These are phyloP conservation scores for Drosophila navojoa DNA, from an alignment of 1,140 invertebrate species.

Conservation along the genomic window DNA sequence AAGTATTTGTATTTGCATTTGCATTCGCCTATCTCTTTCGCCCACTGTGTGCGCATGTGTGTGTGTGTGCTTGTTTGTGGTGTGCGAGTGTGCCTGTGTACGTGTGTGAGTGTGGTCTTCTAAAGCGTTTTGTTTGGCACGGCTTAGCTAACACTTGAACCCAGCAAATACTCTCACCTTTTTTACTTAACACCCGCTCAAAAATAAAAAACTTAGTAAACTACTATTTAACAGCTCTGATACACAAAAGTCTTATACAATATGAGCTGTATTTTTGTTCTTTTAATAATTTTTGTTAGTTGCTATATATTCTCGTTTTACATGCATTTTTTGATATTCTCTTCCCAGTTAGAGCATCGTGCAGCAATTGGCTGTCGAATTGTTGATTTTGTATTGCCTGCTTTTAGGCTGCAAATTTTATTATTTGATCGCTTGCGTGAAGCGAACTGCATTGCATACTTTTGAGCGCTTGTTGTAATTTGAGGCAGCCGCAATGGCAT, in stretches of 20 bases:
- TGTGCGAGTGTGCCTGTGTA: background rate
- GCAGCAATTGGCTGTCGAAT: background rate
- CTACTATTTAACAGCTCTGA: background rate
- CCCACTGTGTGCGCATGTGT: constrained; percentile 1
- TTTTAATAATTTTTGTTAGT: too few species aligned
- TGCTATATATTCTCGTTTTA: too few species aligned
- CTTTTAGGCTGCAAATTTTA: constrained; percentile 47
- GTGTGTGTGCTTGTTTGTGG: constrained; percentile 18
- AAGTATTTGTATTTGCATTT: constrained; percentile 34
- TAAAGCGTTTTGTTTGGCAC: constrained; percentile 37
- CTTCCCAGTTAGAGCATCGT: background rate
- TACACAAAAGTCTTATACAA: background rate
- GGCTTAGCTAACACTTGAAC: constrained; percentile 9
- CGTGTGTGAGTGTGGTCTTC: constrained; percentile 28
- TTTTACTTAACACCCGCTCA: too few species aligned
- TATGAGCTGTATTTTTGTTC: too few species aligned
- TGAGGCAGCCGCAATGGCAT: constrained; percentile 16
- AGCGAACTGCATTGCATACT: constrained; percentile 51
- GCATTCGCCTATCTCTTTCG: constrained; percentile 19
- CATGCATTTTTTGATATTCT: too few species aligned
- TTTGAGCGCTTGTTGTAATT: constrained; percentile 36
- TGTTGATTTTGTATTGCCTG: constrained; percentile 28
- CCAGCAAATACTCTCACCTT: constrained; percentile 19
- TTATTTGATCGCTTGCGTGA: constrained; percentile 23
- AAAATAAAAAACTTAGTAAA: background rate